phyloP scores from a whole-genome alignment of 2,113 vertebrate species.

The Oncorhynchus clarkii region DNA sequence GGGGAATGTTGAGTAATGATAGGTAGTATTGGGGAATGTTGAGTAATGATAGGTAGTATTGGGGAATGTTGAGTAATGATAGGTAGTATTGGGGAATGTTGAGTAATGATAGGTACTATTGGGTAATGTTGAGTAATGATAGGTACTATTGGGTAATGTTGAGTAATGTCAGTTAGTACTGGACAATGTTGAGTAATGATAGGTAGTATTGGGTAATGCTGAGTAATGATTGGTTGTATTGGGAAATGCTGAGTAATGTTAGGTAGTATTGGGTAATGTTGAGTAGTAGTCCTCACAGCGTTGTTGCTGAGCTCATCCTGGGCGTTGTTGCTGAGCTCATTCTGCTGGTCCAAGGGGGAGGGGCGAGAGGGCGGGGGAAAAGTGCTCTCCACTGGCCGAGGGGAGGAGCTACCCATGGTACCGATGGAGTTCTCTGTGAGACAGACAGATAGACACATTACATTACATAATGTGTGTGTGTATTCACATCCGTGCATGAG shows the following conservation, averaged over 20 bases:
- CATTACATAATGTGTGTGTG: conserved; percentile 1
- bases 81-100: not conserved
- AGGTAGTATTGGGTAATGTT: not conserved
- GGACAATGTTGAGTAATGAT: not conserved
- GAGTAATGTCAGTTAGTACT: not conserved
- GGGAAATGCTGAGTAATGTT: not conserved
- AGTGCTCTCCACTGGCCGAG: conserved; percentile 59
- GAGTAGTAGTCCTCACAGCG: conserved; percentile 54
- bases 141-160: not conserved
- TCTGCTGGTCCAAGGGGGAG: conserved; percentile 60
- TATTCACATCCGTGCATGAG: not conserved
- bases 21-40: not conserved
- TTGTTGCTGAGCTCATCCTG: conserved; percentile 57
- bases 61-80: not conserved
- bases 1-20: not conserved
- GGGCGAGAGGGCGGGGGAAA: conserved; percentile 58
- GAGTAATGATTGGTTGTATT: not conserved
- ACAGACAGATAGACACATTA: not conserved
- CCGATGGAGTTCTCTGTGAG: conserved; percentile 66
- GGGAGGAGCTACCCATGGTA: conserved; percentile 61
- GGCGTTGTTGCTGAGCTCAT: conserved; percentile 64
- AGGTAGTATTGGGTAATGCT: not conserved
- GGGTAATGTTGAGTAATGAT: not conserved
- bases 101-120: conserved; percentile 3
- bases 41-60: not conserved